phyloP scores from a whole-genome alignment of 1,140 invertebrate genomes.

The Drosophila pectinifera region DNA sequence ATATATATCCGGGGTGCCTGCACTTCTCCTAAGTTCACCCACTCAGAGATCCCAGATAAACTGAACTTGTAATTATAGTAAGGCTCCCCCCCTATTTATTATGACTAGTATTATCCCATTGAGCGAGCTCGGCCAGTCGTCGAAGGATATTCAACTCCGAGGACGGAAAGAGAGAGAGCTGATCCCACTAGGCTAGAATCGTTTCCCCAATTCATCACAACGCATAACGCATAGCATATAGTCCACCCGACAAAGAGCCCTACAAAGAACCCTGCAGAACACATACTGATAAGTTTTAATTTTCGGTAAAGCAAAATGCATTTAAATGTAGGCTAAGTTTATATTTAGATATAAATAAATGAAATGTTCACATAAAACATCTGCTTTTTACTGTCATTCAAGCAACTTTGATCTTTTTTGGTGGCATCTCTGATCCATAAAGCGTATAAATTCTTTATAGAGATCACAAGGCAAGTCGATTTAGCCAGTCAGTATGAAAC shows the following conservation, averaged over 20 bases:
- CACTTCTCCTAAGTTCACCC: slow-evolving; percentile 4
- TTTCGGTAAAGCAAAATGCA: slow-evolving; percentile 28
- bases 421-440: no score
- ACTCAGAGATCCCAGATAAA: slow-evolving; percentile 6
- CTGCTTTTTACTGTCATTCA: background rate
- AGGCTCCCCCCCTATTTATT: slow-evolving; percentile 36
- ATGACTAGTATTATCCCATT: slow-evolving; percentile 39
- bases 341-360: slow-evolving; percentile 46
- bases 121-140: background rate
- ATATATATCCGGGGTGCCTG: background rate
- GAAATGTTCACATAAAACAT: slow-evolving; percentile 36
- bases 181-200: slow-evolving; percentile 16
- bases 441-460: no score
- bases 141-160: no score
- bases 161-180: background rate
- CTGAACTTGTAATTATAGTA: slow-evolving; percentile 46
- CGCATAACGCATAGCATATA: background rate
- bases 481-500: no score
- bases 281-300: slow-evolving; percentile 27
- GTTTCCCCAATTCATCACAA: slow-evolving; percentile 31
- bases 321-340: slow-evolving; percentile 46
- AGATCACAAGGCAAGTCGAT: no score
- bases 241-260: background rate
- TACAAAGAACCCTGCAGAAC: background rate
- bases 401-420: no score